Base-by-base conservation (phyloP, 2,797 vertebrate genomes). In the Clamator glandarius region DNA sequence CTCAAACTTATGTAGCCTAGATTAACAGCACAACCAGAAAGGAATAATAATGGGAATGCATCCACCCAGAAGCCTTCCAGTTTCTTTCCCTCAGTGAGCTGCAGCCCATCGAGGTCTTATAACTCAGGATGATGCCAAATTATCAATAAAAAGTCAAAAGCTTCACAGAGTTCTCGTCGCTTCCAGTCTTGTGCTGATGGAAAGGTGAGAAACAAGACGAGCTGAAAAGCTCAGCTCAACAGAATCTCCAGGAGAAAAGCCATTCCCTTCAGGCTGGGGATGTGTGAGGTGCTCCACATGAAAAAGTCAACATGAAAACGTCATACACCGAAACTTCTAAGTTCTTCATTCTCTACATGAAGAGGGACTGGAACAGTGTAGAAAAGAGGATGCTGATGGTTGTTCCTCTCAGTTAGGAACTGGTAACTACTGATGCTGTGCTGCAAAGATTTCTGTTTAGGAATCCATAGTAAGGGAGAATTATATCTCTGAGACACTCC, bases 181-280 rank as follows among this genome's bases (percentile, higher is more conserved):
- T 59, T 50, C 17, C 31, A 54, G 17, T 50, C 63, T 74, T 51
- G 28, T 61, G n/a, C 33, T 79, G 1, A 5, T 35, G 64, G 29
- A 19, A 29, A 54, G 17, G 7, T 55, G n/a, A 83, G 23, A 70
- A 42, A 63, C 2, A 15, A 59, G 21, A 50, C 29, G 3, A 6
- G 18, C 36, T 81, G 61, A 61, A 81, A 58, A 84, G 21, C 33
- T 66, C 39, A 66, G 1, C 28, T 77, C 48, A 41, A 35, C 50
- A 72, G 67, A 48, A 82, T 23, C 18, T 7, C 13, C 21, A 52
- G 25, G 39, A 72, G 61, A 77, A 77, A 44, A 82, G 23, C 21
- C 0, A 0, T 84, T 77, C n/a, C 12, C n/a, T 73, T 83, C 2
- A 2, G 9, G 9, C 6, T n/a, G 8, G 28, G 39, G 42, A 26